Conservation (phyloP, 37 sponge, comb jelly and placozoan genomes). For the Beroe ovata region DNA sequence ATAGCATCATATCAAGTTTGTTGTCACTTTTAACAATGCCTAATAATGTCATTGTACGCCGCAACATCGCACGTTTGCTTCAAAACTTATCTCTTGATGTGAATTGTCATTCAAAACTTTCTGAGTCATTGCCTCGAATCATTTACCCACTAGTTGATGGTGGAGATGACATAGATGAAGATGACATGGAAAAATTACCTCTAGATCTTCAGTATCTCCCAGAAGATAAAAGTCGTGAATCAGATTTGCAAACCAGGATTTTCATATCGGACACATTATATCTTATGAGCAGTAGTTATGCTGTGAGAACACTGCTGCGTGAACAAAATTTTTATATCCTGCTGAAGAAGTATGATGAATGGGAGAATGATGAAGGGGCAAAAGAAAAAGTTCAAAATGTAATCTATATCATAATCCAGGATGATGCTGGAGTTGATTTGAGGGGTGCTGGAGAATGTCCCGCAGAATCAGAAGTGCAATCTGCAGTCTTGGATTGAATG, state of each 20-base stretch:
- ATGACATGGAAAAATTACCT: slow-evolving; percentile 52
- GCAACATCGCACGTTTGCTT: slow-evolving; percentile 28
- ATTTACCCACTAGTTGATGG: slow-evolving; percentile 37
- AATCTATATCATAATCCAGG: slow-evolving; percentile 15
- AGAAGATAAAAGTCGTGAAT: slow-evolving; percentile 21
- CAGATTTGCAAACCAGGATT: slow-evolving; percentile 24
- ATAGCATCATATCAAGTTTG: not conserved
- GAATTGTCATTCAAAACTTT: not conserved
- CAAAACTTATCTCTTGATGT: slow-evolving; percentile 36
- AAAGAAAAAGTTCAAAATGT: slow-evolving; percentile 12
- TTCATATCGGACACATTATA: slow-evolving; percentile 35
- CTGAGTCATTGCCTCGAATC: not conserved
- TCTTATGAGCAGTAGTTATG: not conserved
- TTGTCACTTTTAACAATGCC: slow-evolving; percentile 28
- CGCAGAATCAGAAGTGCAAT: not conserved
- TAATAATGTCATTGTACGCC: slow-evolving; percentile 3
- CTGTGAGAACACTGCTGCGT: not conserved
- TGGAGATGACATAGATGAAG: slow-evolving; percentile 46
- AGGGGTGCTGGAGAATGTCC: slow-evolving; percentile 27
- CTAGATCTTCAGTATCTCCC: slow-evolving; percentile 50
- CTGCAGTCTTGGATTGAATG: not conserved
- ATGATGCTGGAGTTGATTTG: slow-evolving; percentile 50
- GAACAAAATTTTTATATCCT: slow-evolving; percentile 2
- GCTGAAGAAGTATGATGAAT: slow-evolving; percentile 44
- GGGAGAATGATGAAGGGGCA: slow-evolving; percentile 15